A percentile compares a stretch with the other conserved stretches of the same genome.
phyloP scores from a whole-genome alignment of 1,140 invertebrate species.

The Bombus balteatus region DNA sequence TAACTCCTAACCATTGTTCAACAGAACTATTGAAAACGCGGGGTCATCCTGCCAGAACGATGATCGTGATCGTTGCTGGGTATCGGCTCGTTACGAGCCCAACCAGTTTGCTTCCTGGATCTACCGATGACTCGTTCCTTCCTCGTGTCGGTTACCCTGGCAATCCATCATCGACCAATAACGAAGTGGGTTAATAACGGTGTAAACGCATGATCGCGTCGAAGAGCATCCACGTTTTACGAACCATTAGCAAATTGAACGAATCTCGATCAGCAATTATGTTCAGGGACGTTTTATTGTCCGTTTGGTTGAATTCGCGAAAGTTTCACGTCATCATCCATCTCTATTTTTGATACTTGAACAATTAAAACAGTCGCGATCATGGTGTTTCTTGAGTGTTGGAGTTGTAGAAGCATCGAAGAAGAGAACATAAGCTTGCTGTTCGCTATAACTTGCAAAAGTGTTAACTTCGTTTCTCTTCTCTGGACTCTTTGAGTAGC shows the following conservation, averaged over 20 bases:
- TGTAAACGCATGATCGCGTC: constrained; percentile 45
- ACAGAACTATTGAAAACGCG: constrained; percentile 3
- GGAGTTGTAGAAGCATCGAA: no score
- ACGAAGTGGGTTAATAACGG: constrained; percentile 66
- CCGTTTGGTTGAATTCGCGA: background rate
- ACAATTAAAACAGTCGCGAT: no score
- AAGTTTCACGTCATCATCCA: background rate
- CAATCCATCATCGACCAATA: constrained; percentile 59
- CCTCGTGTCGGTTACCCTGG: background rate
- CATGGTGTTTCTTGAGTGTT: background rate
- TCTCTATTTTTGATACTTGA: background rate
- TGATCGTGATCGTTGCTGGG: constrained; percentile 31
- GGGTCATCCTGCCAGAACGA: constrained; percentile 30
- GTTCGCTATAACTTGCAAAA: no score
- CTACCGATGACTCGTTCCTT: constrained; percentile 48
- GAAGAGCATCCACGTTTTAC: constrained; percentile 15
- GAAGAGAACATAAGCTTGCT: no score
- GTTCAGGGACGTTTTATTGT: background rate
- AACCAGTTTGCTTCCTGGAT: constrained; percentile 11
- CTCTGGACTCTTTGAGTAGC: no score
- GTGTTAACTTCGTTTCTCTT: no score
- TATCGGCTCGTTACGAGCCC: constrained; percentile 34
- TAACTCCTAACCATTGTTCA: background rate
- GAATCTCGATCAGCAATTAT: constrained; percentile 40
- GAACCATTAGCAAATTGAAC: constrained; percentile 64